These are phyloP conservation scores for Oryctes rhinoceros DNA, from an alignment of 1,140 invertebrate genomes.

Conservation along the genomic window DNA sequence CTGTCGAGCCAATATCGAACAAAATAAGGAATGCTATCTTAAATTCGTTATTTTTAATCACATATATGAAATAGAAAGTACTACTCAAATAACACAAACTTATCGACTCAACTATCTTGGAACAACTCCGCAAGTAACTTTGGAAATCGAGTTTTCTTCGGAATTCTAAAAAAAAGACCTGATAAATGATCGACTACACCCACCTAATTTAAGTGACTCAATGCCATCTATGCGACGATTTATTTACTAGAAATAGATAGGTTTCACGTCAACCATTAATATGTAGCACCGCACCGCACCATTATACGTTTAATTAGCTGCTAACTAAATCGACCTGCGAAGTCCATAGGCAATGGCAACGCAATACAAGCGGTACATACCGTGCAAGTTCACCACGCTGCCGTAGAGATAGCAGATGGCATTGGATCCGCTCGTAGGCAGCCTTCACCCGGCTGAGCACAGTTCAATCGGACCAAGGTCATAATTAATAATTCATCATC, in stretches of 20 bases:
- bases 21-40: too few species aligned
- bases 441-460: conserved; percentile 45
- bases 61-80: too few species aligned
- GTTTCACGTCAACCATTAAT: neutral
- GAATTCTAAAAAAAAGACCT: too few species aligned
- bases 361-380: neutral
- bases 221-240: neutral
- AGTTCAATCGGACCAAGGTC: conserved; percentile 45
- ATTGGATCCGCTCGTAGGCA: conserved; percentile 43
- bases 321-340: neutral
- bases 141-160: too few species aligned
- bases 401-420: conserved; percentile 22
- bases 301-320: neutral
- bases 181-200: too few species aligned
- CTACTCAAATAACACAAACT: too few species aligned
- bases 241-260: neutral
- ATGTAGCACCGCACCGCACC: neutral
- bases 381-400: neutral
- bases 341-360: neutral
- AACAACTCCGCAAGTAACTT: too few species aligned
- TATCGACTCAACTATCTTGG: too few species aligned
- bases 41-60: too few species aligned
- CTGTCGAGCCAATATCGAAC: too few species aligned
- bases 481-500: conserved; percentile 46
- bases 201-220: neutral